Percentiles rank a stretch among this genome's conserved stretches.
These are phyloP conservation scores for Metellina segmentata DNA, from an alignment of 2,888 invertebrate genomes.

Conservation along the genomic window DNA sequence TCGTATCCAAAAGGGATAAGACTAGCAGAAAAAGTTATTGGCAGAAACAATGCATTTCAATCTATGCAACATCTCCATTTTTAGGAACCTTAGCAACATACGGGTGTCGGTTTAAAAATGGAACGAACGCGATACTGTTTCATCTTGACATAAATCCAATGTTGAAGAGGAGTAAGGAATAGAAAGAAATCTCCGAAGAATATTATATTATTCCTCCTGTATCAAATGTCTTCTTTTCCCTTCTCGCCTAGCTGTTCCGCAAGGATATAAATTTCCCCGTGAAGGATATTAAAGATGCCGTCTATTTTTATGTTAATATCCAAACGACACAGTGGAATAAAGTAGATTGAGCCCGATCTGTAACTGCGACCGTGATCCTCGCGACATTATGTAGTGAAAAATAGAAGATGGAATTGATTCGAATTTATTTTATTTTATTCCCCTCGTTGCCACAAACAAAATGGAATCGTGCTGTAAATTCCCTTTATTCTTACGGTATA, in stretches of 20 bases:
- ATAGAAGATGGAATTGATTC: slow-evolving; percentile 7
- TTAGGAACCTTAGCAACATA: neutral
- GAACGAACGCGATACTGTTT: neutral
- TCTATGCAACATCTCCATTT: neutral
- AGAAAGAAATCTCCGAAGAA: neutral
- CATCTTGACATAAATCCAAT: neutral
- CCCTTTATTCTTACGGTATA: neutral
- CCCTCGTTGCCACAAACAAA: neutral
- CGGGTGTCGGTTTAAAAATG: neutral
- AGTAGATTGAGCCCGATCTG: neutral
- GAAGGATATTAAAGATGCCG: neutral
- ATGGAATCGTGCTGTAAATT: neutral
- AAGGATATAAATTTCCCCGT: neutral
- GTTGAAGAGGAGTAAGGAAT: neutral
- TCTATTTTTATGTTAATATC: slow-evolving; percentile 1
- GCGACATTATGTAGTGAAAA: slow-evolving; percentile 20
- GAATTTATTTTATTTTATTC: neutral
- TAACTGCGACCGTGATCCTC: neutral
- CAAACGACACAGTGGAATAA: neutral
- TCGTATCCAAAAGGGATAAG: neutral
- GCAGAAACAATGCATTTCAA: neutral
- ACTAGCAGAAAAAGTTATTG: neutral
- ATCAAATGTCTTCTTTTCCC: neutral
- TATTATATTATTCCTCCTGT: neutral
- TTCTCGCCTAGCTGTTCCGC: neutral